Conservation (phyloP, 1,140 invertebrate species). For the Bemisia tabaci region DNA sequence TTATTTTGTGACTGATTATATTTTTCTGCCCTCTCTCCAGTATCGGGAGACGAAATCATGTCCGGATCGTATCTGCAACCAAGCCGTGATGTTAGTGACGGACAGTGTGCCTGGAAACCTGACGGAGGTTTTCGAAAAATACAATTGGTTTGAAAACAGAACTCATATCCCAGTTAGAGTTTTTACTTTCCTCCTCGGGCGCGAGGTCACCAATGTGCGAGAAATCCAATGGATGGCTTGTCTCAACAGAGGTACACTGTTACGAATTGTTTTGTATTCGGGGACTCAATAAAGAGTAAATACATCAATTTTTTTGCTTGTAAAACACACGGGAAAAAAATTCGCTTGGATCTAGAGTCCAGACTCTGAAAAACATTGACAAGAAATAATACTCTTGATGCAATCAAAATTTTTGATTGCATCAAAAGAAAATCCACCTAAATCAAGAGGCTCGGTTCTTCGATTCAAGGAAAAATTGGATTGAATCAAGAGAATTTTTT, state of each 20-base stretch:
- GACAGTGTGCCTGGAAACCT: constrained; percentile 75
- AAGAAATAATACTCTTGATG: no score
- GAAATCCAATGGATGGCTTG: constrained; percentile 95
- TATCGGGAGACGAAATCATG: constrained; percentile 34
- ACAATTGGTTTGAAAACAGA: constrained; percentile 58
- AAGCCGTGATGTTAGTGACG: constrained; percentile 97
- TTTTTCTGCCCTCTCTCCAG: no score
- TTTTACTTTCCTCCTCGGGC: constrained; percentile 93
- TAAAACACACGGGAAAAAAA: constrained; percentile 11
- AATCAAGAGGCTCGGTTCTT: no score
- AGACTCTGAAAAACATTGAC: no score
- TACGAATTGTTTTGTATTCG: neutral
- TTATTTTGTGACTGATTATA: no score
- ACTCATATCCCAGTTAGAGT: constrained; percentile 69
- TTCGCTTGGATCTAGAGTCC: no score
- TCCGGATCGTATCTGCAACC: constrained; percentile 60
- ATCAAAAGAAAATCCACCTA: no score
- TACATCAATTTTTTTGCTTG: constrained; percentile 6
- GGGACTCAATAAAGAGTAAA: no score
- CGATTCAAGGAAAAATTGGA: no score
- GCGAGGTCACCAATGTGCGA: constrained; percentile 80
- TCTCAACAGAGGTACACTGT: constrained; percentile 62
- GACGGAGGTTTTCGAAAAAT: constrained; percentile 70
- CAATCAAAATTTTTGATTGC: no score
- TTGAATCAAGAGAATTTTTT: no score